A percentile compares a stretch with the other conserved stretches of the same genome.
Evolutionary conservation across 2,797 vertebrate genomes (phyloP).

Genomic region (Miichthys miiuy): DNA sequence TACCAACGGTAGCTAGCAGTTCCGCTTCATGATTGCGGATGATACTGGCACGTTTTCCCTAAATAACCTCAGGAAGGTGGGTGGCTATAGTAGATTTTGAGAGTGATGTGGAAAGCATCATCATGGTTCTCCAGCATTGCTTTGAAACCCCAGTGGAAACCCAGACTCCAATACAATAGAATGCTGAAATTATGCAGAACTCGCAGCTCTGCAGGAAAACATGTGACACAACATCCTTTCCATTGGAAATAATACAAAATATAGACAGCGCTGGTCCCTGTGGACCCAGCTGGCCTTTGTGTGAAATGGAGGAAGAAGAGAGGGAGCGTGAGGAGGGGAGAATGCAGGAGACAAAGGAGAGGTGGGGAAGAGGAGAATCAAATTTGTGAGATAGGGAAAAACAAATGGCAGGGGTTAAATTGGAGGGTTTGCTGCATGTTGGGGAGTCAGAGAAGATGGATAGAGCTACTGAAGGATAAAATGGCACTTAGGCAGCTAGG

Average conservation of each 20-base stretch:
- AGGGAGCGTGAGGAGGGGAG: background rate
- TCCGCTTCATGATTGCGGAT: background rate
- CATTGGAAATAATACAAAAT: slow-evolving; percentile 25
- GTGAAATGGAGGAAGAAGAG: slow-evolving; percentile 21
- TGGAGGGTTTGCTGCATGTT: slow-evolving; percentile 26
- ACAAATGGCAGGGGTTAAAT: slow-evolving; percentile 41
- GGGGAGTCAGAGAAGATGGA: slow-evolving; percentile 31
- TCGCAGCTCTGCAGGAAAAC: slow-evolving; percentile 8
- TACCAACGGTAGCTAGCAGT: background rate
- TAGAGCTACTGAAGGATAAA: slow-evolving; percentile 26
- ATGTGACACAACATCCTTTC: background rate
- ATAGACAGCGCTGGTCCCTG: slow-evolving; percentile 6
- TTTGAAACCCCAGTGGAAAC: slow-evolving; percentile 21
- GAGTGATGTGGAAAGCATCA: background rate
- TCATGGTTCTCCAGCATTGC: background rate
- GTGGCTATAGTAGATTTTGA: background rate
- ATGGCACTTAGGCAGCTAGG: slow-evolving; percentile 11
- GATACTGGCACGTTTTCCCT: background rate
- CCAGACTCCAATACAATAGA: background rate
- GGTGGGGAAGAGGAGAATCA: slow-evolving; percentile 11
- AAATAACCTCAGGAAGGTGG: background rate
- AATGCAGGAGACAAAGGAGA: slow-evolving; percentile 6
- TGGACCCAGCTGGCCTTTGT: slow-evolving; percentile 28
- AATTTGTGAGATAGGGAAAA: slow-evolving; percentile 29
- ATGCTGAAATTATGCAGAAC: background rate